These are phyloP conservation scores for Gastrophryne carolinensis DNA, from an alignment of 2,797 vertebrate genomes.

Conservation along the genomic window DNA sequence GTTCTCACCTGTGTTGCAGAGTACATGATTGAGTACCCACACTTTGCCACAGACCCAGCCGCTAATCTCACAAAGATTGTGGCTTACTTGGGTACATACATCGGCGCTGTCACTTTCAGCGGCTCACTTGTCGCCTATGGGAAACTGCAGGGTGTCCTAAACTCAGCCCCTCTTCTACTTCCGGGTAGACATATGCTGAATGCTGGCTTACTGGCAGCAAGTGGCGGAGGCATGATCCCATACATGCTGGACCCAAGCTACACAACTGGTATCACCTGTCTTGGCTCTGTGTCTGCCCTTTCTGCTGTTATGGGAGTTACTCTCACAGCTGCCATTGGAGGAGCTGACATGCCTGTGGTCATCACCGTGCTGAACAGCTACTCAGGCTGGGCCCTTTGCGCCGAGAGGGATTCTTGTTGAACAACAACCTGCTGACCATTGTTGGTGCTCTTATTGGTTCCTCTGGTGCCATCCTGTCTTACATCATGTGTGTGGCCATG, in stretches of 20 bases:
- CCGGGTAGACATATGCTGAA: slow-evolving; percentile 88
- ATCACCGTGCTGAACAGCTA: slow-evolving; percentile 81
- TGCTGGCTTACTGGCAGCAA: slow-evolving; percentile 79
- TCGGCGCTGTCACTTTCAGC: slow-evolving; percentile 78
- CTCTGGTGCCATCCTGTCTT: slow-evolving; percentile 77
- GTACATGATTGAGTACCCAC: slow-evolving; percentile 75
- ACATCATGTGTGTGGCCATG: slow-evolving; percentile 92
- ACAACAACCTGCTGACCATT: slow-evolving; percentile 77
- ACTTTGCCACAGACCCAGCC: slow-evolving; percentile 69
- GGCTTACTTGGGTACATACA: slow-evolving; percentile 76
- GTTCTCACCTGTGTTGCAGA: slow-evolving; percentile 76
- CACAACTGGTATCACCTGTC: slow-evolving; percentile 84
- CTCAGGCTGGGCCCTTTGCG: slow-evolving; percentile 79
- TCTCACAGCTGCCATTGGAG: slow-evolving; percentile 77
- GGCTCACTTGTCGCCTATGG: slow-evolving; percentile 79
- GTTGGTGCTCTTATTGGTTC: slow-evolving; percentile 77
- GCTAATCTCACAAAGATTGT: slow-evolving; percentile 75
- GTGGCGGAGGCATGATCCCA: slow-evolving; percentile 82
- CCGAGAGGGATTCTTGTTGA: slow-evolving; percentile 78
- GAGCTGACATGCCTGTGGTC: slow-evolving; percentile 79
- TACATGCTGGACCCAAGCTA: slow-evolving; percentile 94
- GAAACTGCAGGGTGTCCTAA: slow-evolving; percentile 82
- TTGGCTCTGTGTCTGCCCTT: slow-evolving; percentile 91
- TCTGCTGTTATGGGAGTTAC: slow-evolving; percentile 90
- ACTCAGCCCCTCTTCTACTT: slow-evolving; percentile 85